phyloP scores from a whole-genome alignment of 1,140 invertebrate genomes.

The Conus ventricosus region DNA sequence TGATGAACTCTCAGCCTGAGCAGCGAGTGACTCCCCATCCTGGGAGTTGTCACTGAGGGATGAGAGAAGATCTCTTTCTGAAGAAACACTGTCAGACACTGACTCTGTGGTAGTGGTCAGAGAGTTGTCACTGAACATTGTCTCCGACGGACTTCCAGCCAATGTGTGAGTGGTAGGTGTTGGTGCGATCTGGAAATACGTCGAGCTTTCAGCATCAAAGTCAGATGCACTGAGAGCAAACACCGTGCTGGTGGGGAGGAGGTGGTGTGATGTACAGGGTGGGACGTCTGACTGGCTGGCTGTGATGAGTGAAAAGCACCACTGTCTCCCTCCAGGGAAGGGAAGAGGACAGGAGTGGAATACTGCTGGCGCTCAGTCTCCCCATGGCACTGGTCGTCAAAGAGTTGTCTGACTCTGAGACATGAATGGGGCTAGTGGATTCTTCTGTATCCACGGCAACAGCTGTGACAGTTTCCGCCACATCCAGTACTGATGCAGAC shows the following conservation, averaged over 20 bases:
- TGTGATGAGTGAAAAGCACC: not conserved
- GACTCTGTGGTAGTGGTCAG: not conserved
- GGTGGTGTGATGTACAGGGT: not conserved
- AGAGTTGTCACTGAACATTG: not conserved
- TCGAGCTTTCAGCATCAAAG: not conserved
- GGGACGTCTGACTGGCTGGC: not conserved
- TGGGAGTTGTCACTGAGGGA: not conserved
- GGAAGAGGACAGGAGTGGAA: not conserved
- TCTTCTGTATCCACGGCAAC: not conserved
- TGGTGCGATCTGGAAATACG: not conserved
- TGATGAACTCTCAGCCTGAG: not conserved
- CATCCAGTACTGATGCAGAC: not conserved
- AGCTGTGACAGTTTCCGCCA: too few relatives aligned
- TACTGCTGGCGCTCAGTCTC: not conserved
- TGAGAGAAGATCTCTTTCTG: not conserved
- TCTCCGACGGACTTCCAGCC: not conserved
- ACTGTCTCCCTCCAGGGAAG: not conserved
- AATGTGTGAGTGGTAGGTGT: not conserved
- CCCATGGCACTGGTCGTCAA: not conserved
- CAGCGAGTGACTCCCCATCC: not conserved
- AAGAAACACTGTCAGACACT: not conserved
- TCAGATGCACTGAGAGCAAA: not conserved
- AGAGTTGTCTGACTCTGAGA: not conserved
- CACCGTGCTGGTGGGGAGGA: not conserved
- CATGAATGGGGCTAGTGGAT: not conserved